Conservation (phyloP, 2,888 invertebrate genomes). For the Cephonodes hylas region DNA sequence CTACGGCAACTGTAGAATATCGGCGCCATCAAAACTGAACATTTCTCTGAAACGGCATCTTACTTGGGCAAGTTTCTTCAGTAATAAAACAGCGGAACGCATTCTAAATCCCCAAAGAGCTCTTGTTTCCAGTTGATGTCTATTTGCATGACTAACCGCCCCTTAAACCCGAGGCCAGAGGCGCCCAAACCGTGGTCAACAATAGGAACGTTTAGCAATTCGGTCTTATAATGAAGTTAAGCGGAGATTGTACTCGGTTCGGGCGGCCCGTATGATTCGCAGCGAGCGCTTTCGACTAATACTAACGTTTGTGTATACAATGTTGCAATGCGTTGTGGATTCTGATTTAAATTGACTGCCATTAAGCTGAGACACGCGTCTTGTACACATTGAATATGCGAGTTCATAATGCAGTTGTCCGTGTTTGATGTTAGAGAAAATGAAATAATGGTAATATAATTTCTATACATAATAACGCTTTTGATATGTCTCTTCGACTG, state of each 20-base stretch:
- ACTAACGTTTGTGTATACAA: constrained; percentile 34
- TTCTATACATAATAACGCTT: too few species aligned
- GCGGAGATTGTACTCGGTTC: constrained; percentile 63
- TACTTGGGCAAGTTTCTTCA: constrained; percentile 20
- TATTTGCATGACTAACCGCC: constrained; percentile 73
- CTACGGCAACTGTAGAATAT: neutral
- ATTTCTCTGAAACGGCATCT: constrained; percentile 21
- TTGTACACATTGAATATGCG: neutral
- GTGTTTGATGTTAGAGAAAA: neutral
- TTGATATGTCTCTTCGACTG: too few species aligned
- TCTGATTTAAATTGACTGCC: constrained; percentile 12
- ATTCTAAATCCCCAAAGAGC: constrained; percentile 38
- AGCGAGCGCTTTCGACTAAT: constrained; percentile 39
- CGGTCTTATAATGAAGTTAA: constrained; percentile 76
- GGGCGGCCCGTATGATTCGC: constrained; percentile 11
- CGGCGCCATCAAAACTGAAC: constrained; percentile 20
- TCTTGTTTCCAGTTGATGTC: constrained; percentile 57
- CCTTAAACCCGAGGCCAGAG: constrained; percentile 47
- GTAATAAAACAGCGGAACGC: constrained; percentile 18
- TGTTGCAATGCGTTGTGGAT: neutral
- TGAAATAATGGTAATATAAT: too few species aligned
- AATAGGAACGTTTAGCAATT: constrained; percentile 76
- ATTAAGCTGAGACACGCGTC: neutral
- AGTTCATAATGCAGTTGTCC: neutral
- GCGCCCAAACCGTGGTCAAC: constrained; percentile 55